Base-by-base conservation (phyloP, 2,797 vertebrate species). In the Petrocephalus sullivani region DNA sequence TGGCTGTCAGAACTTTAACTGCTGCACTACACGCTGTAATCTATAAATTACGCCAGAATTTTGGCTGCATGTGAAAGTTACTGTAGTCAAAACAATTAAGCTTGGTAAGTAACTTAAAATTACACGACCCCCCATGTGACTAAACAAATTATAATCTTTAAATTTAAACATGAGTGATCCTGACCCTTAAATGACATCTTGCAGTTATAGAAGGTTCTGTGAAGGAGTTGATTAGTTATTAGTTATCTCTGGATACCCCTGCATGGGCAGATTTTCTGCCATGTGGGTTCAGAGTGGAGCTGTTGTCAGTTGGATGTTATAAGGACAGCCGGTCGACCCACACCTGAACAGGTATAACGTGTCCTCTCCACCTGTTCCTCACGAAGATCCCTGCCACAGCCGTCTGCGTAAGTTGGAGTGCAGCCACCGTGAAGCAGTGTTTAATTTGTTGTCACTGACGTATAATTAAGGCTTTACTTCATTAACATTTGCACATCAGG, bases 1-100 rank as follows among this genome's bases (percentile, higher is more conserved):
- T 75, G 67, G 67, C 28, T 78, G 71, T 78, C 71, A 41, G 37
- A 46, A 19, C 71, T 78, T 78, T 78, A 78, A 78, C 37, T 78
- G 37, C 71, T 78, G 71, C 33, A 78, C 71, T 78, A 46, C 37
- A 78, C 7, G 71, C 71, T 78, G 71, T 78, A 78, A 78, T 78
- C 71, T 46, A 41, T 78, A 78, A 78, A 78, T 78, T 78, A 78
- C 71, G 7, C 19, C 6, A 46, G 41, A 41, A 78, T 78, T 46
- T 78, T 78, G 71, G 71, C 71, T 78, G 37, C 37, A 46, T 46
- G 6, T 78, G 71, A 46, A 78, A 28, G 28, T 28, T n/a, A 6
- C 41, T 78, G 71, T 46, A 78, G 37, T 46, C 16, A 0, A 14
- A 78, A 78, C 71, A 78, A 78, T 78, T 46, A 46, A 78, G 71